Conservation (phyloP, 2,888 invertebrate species). For the Cynaeus angustus region DNA sequence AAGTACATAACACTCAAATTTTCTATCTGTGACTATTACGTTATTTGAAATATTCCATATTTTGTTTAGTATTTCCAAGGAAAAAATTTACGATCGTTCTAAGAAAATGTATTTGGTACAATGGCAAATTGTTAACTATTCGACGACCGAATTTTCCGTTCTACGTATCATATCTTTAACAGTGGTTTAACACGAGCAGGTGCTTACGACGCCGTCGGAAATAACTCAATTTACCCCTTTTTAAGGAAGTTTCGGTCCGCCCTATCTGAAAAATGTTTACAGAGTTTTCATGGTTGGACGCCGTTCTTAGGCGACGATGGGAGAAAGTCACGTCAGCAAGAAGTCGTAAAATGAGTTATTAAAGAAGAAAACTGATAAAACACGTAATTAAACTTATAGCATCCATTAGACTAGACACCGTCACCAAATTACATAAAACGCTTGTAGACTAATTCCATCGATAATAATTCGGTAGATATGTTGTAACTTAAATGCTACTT, state of each 20-base stretch:
- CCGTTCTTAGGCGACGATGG: conserved; percentile 3
- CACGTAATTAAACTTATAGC: conserved; percentile 50
- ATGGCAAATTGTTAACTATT: no score
- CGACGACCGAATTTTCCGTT: no score
- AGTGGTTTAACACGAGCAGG: conserved; percentile 4
- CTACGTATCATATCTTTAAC: not conserved
- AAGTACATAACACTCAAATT: no score
- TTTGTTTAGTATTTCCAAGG: no score
- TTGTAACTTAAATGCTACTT: conserved; percentile 47
- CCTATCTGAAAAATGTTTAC: conserved; percentile 27
- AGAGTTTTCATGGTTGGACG: conserved; percentile 29
- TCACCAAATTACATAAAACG: conserved; percentile 49
- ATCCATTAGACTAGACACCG: conserved; percentile 48
- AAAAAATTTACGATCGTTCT: no score
- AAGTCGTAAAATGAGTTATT: conserved; percentile 50
- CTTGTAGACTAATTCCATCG: conserved; percentile 52
- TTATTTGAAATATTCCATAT: no score
- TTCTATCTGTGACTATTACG: no score
- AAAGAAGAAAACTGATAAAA: conserved; percentile 49
- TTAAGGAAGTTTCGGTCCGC: conserved; percentile 5
- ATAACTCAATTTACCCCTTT: conserved; percentile 24
- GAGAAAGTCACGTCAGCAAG: conserved; percentile 40
- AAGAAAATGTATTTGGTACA: no score
- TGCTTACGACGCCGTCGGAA: conserved; percentile 12
- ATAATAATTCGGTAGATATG: conserved; percentile 48